Evolutionary conservation across 2,797 vertebrate genomes (phyloP).

Genomic region (Periophthalmus magnuspinnatus): DNA sequence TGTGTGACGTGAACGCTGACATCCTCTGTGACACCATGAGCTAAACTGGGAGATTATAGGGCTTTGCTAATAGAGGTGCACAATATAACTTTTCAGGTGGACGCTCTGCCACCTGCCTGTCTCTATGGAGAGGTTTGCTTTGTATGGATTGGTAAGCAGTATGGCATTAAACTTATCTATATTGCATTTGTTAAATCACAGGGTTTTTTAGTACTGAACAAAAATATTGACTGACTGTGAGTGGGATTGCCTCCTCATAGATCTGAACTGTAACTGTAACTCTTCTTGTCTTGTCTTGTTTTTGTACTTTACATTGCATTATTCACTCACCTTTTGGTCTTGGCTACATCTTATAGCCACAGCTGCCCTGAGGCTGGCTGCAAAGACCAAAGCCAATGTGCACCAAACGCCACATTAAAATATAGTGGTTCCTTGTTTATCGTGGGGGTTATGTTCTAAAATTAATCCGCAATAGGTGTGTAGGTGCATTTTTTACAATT

Average conservation of each 20-base stretch:
- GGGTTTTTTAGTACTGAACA: no score
- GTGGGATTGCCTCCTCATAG: no score
- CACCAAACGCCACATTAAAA: background rate
- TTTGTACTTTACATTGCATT: constrained; percentile 1
- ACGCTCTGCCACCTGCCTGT: background rate
- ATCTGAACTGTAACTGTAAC: no score
- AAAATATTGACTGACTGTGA: no score
- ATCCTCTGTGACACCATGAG: background rate
- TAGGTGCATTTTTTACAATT: no score
- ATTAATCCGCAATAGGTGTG: no score
- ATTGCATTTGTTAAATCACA: no score
- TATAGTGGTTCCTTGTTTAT: no score
- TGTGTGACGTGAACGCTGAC: constrained; percentile 15
- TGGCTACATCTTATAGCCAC: background rate
- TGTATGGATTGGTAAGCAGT: background rate
- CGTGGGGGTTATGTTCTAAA: no score
- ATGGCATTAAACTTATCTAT: background rate
- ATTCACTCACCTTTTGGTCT: background rate
- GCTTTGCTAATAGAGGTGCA: background rate
- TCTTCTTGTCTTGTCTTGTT: no score
- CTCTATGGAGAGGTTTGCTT: background rate
- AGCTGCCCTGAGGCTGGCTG: background rate
- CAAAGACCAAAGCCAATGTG: background rate
- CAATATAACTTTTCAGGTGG: background rate
- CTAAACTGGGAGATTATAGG: background rate